phyloP scores from a whole-genome alignment of 2,888 invertebrate species.

The Drosophila longiperda region DNA sequence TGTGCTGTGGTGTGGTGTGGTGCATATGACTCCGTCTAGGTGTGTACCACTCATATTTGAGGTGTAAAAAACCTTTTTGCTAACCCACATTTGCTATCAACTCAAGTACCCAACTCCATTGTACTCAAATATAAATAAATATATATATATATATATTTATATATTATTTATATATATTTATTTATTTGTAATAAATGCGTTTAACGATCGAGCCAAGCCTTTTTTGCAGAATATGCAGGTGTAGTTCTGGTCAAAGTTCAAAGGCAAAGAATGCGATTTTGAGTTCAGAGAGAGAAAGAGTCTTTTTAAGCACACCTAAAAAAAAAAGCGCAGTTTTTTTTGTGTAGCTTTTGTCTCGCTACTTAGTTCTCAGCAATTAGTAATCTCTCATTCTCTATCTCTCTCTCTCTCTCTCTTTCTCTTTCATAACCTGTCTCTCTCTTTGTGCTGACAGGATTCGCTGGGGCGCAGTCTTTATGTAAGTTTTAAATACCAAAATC shows the following conservation, averaged over 20 bases:
- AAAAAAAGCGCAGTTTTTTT: background rate
- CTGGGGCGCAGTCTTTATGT: conserved; percentile 37
- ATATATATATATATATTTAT: too few species aligned
- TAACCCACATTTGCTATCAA: conserved; percentile 64
- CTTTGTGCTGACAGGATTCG: conserved; percentile 38
- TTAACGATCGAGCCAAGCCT: conserved; percentile 42
- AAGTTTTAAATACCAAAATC: conserved; percentile 18
- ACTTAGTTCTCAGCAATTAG: conserved; percentile 11
- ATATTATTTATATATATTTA: too few species aligned
- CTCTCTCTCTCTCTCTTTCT: conserved; percentile 25
- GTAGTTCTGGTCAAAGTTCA: conserved; percentile 42
- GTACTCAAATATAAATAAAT: conserved; percentile 10
- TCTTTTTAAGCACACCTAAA: conserved; percentile 5
- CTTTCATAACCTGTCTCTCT: conserved; percentile 43
- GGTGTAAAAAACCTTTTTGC: conserved; percentile 76
- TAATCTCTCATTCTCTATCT: conserved; percentile 33
- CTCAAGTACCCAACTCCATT: conserved; percentile 30
- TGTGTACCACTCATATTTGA: conserved; percentile 63
- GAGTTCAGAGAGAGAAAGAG: conserved; percentile 1
- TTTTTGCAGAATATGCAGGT: conserved; percentile 43
- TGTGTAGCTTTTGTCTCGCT: conserved; percentile 2
- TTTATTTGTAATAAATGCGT: conserved; percentile 45
- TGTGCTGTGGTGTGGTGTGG: conserved; percentile 13
- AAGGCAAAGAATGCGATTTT: conserved; percentile 12
- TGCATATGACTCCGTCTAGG: conserved; percentile 48